Base-by-base conservation (phyloP, 2,797 vertebrate genomes). In the Dermochelys coriacea region DNA sequence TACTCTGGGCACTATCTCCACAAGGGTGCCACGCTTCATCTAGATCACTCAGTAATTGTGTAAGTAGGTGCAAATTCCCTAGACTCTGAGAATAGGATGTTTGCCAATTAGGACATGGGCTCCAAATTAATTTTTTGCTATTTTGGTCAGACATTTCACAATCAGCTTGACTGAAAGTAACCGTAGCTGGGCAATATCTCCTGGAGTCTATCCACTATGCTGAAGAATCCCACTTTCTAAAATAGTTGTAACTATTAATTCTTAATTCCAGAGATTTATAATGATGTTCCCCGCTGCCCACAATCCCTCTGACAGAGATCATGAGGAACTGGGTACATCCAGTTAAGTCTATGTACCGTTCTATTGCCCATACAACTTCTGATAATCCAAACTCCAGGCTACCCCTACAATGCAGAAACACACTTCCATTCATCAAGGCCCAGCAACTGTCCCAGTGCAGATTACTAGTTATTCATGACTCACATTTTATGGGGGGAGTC, bases 1-100 rank as follows among this genome's bases (percentile, higher is more conserved):
- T 41, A 41, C 41, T 5, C 41, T 41, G 41, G 41, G 41, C 41
- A 41, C 90, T 37, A 41, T 55, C 49, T 87, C 79, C 55, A 10
- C 0, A 0, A 25, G 14, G 41, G 41, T 31, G 74, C 27, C 45
- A 77, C 74, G 29, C 74, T 49, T 71, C 11, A 49, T 78, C 80
- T 18, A 82, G 82, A 86, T 91, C 79, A 23, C 0, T 55, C 7
- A 1, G 37, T 64, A 84, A 54, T 77, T 0, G 5, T 2, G n/a
- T 71, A 77, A 61, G 47, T 1, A 12, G 68, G 85, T 49, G 78
- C 16, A 51, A 25, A 5, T 49, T 0, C 5, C 4, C 68, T 2
- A 0, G 19, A 27, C 8, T 16, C 71, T 68, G 57, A 9, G 29
- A 34, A 1, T 11, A 10, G 45, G 14, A 4, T 3, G 0, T 71